phyloP scores from a whole-genome alignment of 2,888 invertebrate genomes.

The Acanthoscelides obtectus region DNA sequence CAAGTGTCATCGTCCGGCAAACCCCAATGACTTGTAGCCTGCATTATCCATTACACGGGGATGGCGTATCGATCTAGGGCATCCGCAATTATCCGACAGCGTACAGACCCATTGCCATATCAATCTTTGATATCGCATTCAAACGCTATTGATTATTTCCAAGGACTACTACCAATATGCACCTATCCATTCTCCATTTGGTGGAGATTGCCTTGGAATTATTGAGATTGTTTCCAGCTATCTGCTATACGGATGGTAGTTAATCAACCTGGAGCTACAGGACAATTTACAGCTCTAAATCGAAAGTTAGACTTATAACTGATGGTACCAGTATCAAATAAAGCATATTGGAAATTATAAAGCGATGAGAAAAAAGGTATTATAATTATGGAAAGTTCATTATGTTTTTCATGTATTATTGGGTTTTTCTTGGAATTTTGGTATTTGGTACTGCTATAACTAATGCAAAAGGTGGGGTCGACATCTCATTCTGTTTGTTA shows the following conservation, averaged over 20 bases:
- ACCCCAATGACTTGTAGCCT: not conserved
- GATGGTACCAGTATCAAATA: no score
- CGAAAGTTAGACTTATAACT: no score
- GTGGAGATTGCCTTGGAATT: constrained; percentile 1
- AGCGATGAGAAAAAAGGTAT: no score
- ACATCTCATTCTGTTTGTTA: no score
- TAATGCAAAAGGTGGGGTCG: no score
- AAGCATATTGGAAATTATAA: no score
- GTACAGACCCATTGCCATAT: not conserved
- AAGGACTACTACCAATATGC: not conserved
- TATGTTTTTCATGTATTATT: no score
- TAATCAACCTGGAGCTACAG: not conserved
- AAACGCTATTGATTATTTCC: not conserved
- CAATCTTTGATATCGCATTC: not conserved
- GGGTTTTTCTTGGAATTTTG: no score
- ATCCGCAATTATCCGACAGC: not conserved
- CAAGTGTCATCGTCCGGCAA: not conserved
- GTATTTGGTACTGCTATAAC: no score
- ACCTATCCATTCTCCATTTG: not conserved
- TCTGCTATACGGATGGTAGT: not conserved
- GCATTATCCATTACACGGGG: not conserved
- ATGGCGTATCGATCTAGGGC: not conserved
- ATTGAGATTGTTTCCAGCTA: not conserved
- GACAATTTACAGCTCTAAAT: no score
- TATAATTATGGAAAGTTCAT: no score